Evolutionary conservation across 64 coral and sea anemone genomes (phyloP), one percentile per base, ranked within the genome.

Genomic region (Hydrozoanthus tunicans): DNA sequence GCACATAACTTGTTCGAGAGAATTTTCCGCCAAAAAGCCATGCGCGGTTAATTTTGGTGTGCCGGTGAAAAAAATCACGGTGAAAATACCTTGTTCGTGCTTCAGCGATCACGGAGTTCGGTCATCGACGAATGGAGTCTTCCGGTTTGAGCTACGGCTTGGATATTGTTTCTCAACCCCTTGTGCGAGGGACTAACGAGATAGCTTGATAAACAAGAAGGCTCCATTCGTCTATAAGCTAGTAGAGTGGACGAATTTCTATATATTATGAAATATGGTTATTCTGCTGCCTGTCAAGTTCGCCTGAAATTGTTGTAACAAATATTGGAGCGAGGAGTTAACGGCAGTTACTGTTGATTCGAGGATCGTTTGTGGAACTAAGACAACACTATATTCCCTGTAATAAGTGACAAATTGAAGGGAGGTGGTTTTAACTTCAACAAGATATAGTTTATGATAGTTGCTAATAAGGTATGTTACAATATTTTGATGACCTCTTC

Each of bases 41-140:
- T 24, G 23, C 7, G 20, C 24, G n/a, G 55, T 52, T 14, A 73
- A 59, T 70, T 26, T 88, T 73, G 53, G 68, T 76, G 53, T 24
- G 84, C 11, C 26, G 6, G 53, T 67, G 23, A 51, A 75, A 88
- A 88, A 88, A 74, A 4, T 7, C 27, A 56, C 56, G 6, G 32
- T 43, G 32, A 88, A 88, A 74, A 83, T 20, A 59, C 51, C 70
- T 27, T 74, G 84, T 32, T 56, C 84, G 73, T 88, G 84, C 84
- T 88, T 88, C 84, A 88, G 84, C 84, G 84, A 75, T 88, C 84
- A 88, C 84, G 68, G 84, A 74, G 69, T 88, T 73, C 26, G 69
- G 54, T 58, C 68, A 58, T 14, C 59, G 51, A 14, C 84, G 56
- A 88, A 12, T 88, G 69, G 82, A 88, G 84, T 88, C 84, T 73